phyloP scores from a whole-genome alignment of 2,888 invertebrate genomes.

The Drosophila suboccidentalis region DNA sequence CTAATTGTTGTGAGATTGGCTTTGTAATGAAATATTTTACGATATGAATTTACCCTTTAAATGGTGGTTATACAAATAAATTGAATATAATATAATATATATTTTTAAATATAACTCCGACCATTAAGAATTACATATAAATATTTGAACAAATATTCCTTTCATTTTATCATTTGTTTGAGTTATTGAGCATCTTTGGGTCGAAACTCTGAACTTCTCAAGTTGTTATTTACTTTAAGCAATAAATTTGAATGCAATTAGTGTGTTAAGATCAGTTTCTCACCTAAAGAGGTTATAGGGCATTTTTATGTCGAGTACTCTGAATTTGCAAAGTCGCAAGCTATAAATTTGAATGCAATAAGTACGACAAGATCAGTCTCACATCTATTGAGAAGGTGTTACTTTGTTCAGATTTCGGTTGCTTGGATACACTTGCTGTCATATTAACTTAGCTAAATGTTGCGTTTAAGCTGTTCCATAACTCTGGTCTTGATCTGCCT shows the following conservation, averaged over 20 bases:
- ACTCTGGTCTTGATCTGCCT: neutral
- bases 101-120: neutral
- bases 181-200: too few relatives aligned
- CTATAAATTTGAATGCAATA: constrained; percentile 5
- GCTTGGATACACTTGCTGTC: neutral
- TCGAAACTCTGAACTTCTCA: neutral
- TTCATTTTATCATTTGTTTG: neutral
- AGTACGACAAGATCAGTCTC: neutral
- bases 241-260: too few relatives aligned
- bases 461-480: neutral
- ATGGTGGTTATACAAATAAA: neutral
- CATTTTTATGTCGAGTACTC: neutral
- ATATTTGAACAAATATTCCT: neutral
- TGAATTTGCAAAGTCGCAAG: too few relatives aligned
- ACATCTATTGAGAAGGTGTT: neutral
- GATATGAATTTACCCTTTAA: neutral
- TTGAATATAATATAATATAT: neutral
- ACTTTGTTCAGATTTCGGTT: neutral
- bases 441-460: neutral
- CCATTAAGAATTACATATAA: too few relatives aligned
- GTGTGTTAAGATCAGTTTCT: too few relatives aligned
- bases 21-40: neutral
- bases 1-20: neutral
- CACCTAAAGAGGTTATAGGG: neutral
- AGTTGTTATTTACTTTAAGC: too few relatives aligned